Evolutionary conservation across 2,113 vertebrate genomes (phyloP).

Genomic region (Xenopus laevis): DNA sequence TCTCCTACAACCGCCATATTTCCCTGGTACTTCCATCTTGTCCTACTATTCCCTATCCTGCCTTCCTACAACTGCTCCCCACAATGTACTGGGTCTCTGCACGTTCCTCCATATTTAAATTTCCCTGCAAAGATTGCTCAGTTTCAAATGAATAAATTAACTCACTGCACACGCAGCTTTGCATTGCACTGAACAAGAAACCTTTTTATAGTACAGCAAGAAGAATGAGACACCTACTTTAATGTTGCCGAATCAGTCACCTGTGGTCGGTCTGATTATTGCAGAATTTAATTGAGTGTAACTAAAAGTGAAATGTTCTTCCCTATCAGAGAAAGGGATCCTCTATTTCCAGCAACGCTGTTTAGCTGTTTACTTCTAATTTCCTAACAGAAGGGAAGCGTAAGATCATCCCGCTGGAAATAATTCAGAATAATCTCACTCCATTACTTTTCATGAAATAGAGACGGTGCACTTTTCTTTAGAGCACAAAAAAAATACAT

Average conservation of each 20-base stretch:
- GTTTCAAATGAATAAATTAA: too few relatives aligned
- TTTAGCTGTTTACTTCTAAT: conserved; percentile 67
- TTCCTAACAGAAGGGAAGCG: conserved; percentile 70
- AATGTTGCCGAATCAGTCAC: conserved; percentile 70
- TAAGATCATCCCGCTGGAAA: conserved; percentile 66
- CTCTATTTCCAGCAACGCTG: conserved; percentile 60
- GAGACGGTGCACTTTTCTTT: conserved; percentile 51
- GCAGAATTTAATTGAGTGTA: conserved; percentile 73
- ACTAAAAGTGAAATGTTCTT: conserved; percentile 66
- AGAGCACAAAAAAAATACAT: too few relatives aligned
- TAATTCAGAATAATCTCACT: conserved; percentile 74
- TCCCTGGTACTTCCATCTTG: too few relatives aligned
- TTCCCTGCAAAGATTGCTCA: too few relatives aligned
- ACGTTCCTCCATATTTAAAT: too few relatives aligned
- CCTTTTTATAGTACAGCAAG: too few relatives aligned
- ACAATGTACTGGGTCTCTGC: too few relatives aligned
- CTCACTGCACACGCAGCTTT: too few relatives aligned
- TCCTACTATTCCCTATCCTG: too few relatives aligned
- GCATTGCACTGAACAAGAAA: too few relatives aligned
- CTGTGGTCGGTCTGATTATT: conserved; percentile 67
- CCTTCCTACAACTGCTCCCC: too few relatives aligned
- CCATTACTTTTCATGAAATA: conserved; percentile 69
- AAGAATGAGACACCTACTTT: conserved; percentile 44
- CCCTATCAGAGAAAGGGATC: conserved; percentile 59
- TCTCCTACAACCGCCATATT: too few relatives aligned